Evolutionary conservation across 2,113 vertebrate species (phyloP), one percentile per base, ranked within the genome.

Genomic region (Pelmatolapia mariae): DNA sequence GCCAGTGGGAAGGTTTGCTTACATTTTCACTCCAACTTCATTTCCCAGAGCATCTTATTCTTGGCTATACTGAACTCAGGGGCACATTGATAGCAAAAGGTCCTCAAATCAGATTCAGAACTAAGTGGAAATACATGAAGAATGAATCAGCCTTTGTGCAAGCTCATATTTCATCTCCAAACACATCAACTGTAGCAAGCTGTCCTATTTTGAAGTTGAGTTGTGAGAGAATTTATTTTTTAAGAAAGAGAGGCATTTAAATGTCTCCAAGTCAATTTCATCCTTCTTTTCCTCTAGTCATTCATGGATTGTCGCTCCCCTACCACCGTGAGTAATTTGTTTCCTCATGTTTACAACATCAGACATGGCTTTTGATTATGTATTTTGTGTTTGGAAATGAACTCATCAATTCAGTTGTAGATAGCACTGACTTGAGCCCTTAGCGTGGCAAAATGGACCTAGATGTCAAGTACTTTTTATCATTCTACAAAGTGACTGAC

Each of bases 321-420:
- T 83, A 85, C 88, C 83, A 90, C 95, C 56, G 43, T 91, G 86
- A 89, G 87, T 92, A 94, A 96, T 95, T 95, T 95, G 89, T 94
- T 95, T 91, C 89, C 88, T 87, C 89, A 83, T 95, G 91, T 96
- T 95, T 93, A 93, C 91, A 91, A 93, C 88, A 94, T 94, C 92
- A 94, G 93, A 94, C 92, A 92, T 92, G 93, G 88, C 84, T 92
- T 94, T 89, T 93, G 91, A 93, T 94, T 91, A 91, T 90, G 66
- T 81, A 89, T 92, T 93, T 92, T 82, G 85, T 92, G 90, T 90
- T 91, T 89, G 83, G 43, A 87, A 94, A 94, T 94, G 33, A 95
- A 92, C 89, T 94, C 82, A 87, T 92, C 81, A 89, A 47, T 90
- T 89, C 86, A 79, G 89, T 88, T 73, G 82, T 26, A 86, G 89